Conservation (phyloP, 2,888 invertebrate species). For the Callinectes sapidus region DNA sequence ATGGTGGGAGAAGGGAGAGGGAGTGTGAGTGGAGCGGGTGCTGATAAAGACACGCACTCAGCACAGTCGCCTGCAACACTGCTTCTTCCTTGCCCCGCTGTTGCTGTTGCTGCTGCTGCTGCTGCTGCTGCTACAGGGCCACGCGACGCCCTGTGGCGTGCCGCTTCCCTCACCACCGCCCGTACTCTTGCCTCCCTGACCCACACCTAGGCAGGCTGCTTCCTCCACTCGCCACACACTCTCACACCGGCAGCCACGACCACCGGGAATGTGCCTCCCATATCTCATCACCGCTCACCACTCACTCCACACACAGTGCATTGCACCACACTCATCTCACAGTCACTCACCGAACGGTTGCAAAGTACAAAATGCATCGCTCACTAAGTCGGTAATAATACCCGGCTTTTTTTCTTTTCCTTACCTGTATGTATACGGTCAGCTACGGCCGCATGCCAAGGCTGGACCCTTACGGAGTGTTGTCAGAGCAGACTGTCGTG, state of each 20-base stretch:
- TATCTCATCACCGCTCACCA: not conserved
- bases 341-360: not conserved
- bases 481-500: slow-evolving; percentile 37
- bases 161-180: not conserved
- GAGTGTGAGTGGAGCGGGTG: not conserved
- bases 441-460: not conserved
- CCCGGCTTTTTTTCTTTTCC: not conserved
- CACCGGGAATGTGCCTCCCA: not conserved
- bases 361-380: not conserved
- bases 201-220: not conserved
- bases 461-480: slow-evolving; percentile 12
- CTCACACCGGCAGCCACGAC: not conserved
- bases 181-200: slow-evolving; percentile 6
- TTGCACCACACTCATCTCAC: not conserved
- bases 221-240: not conserved
- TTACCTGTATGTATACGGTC: not conserved
- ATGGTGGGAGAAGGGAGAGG: not conserved
- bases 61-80: not conserved
- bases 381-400: not conserved
- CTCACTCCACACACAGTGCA: not conserved
- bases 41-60: slow-evolving; percentile 29
- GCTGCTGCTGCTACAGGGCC: not conserved
- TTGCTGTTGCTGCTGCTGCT: not conserved
- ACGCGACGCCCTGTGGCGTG: not conserved
- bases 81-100: slow-evolving; percentile 6